Base-by-base conservation (phyloP, 2,113 vertebrate genomes). In the Scomber colias region DNA sequence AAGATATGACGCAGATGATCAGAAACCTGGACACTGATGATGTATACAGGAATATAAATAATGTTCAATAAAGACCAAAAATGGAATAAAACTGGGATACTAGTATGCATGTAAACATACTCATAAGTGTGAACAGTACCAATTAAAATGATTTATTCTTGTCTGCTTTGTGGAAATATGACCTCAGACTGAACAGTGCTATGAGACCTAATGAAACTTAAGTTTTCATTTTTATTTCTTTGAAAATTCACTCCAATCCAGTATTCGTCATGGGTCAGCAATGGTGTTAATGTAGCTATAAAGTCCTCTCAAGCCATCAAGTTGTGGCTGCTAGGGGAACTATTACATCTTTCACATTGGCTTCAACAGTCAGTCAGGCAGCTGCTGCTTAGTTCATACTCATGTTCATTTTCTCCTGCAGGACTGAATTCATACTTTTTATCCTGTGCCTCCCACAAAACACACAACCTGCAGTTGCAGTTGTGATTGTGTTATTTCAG, bases 391-490 rank as follows among this genome's bases (percentile, higher is more conserved):
- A 45, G 13, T 61, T 71, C 4, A 53, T 14, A 19, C 21, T 71
- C 40, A 69, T 15, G 31, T 50, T 31, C 3, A 71, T 51, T 69
- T 61, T 16, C 13, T 71, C 44, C 15, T 66, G 45, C 17, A 63
- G 35, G 19, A 70, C 11, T 64, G 11, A 55, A 53, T 24, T 51
- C 21, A 24, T 7, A 12, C 46, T 17, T 27, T 31, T 59, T 45
- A 56, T 57, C 15, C 10, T 66, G 45, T 9, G 5, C 48, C 61
- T 72, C 74, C 75, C 44, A 64, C 51, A 79, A 75, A 72, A 64
- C 46, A 80, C 56, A 77, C 75, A 76, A 46, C 16, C 65, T 49
- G 19, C 3, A 56, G 50, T 4, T 56, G 56, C 21, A 60, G 27
- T 7, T 64, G 19, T 61, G 24, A 45, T 9, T 14, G 4, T 72